These are phyloP conservation scores for Rhincodon typus DNA, from an alignment of 2,797 vertebrate genomes.

Conservation along the genomic window DNA sequence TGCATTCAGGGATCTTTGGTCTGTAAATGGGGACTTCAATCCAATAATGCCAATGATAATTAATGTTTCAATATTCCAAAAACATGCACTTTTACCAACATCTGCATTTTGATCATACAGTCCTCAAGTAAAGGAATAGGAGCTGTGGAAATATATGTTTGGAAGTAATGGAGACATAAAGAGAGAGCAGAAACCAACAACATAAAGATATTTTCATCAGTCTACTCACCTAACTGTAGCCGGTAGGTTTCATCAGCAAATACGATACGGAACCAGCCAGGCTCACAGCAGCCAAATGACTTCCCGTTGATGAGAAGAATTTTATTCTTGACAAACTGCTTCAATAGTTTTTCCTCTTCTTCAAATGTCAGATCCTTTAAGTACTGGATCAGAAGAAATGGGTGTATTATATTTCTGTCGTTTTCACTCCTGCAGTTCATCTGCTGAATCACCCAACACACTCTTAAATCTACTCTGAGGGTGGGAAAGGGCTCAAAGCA, in stretches of 20 bases:
- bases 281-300: slow-evolving; percentile 76
- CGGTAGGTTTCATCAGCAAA: slow-evolving; percentile 71
- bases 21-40: neutral
- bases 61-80: neutral
- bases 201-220: neutral
- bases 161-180: neutral
- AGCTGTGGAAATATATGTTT: neutral
- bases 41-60: neutral
- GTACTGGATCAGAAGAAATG: slow-evolving; percentile 58
- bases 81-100: neutral
- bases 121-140: neutral
- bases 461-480: neutral
- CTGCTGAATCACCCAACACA: neutral
- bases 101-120: neutral
- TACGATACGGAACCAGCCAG: slow-evolving; percentile 90
- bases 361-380: slow-evolving; percentile 71
- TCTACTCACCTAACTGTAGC: slow-evolving; percentile 71
- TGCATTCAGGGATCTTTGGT: neutral
- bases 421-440: neutral
- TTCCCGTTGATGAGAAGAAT: slow-evolving; percentile 79
- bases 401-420: neutral
- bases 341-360: slow-evolving; percentile 78
- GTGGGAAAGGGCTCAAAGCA: neutral
- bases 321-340: slow-evolving; percentile 74
- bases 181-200: neutral